These are phyloP conservation scores for Rhipidura dahli DNA, from an alignment of 2,113 vertebrate genomes.

Conservation along the genomic window DNA sequence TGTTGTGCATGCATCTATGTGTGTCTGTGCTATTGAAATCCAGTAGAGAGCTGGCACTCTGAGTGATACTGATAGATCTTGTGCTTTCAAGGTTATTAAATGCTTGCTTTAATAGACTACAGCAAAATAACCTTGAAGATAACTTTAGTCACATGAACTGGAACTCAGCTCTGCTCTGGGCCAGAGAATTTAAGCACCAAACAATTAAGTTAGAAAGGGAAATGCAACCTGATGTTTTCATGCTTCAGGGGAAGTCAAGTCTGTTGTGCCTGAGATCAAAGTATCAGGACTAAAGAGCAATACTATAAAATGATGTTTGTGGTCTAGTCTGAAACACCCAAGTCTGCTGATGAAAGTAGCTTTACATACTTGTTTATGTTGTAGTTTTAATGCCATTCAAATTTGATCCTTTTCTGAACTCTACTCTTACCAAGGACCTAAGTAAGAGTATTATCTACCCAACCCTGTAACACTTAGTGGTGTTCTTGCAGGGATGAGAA, in stretches of 20 bases:
- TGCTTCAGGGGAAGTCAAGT: not conserved
- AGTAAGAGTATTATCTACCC: not conserved
- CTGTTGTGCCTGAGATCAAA: not conserved
- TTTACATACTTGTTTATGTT: not conserved
- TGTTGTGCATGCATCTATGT: rapidly evolving
- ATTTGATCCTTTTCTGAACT: not conserved
- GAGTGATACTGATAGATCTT: not conserved
- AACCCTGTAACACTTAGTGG: not conserved
- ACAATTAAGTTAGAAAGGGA: not conserved
- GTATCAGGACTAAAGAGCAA: not conserved
- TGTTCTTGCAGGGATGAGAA: slow-evolving; percentile 80
- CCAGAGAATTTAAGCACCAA: not conserved
- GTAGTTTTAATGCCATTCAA: not conserved
- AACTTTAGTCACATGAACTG: not conserved
- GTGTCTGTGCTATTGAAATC: not conserved
- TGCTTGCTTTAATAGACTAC: not conserved
- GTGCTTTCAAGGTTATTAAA: not conserved
- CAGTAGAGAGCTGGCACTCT: not conserved
- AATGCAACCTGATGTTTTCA: not conserved
- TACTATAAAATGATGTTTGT: not conserved
- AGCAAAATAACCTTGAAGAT: not conserved
- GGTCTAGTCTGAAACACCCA: not conserved
- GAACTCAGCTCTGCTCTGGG: not conserved
- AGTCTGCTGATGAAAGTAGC: not conserved
- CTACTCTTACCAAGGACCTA: not conserved